A percentile compares a stretch with the other conserved stretches of the same genome.
phyloP scores from a whole-genome alignment of 2,888 invertebrate species.

The Mythimna vitellina region DNA sequence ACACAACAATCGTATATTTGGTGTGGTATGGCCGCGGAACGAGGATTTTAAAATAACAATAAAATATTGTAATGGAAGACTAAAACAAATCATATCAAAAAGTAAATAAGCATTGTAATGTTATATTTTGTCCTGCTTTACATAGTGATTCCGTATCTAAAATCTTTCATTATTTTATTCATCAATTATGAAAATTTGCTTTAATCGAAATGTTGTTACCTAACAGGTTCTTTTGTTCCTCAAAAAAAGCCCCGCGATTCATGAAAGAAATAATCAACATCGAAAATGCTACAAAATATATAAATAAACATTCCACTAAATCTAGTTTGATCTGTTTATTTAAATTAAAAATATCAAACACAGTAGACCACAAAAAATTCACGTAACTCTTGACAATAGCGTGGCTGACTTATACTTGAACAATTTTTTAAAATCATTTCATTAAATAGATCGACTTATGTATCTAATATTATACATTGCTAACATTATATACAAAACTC shows the following conservation, averaged over 20 bases:
- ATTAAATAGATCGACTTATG: slow-evolving; percentile 44
- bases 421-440: slow-evolving; percentile 13
- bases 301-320: slow-evolving; percentile 59
- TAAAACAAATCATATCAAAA: background rate
- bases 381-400: background rate
- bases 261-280: slow-evolving; percentile 50
- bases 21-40: slow-evolving; percentile 74
- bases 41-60: slow-evolving; percentile 3
- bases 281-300: slow-evolving; percentile 61
- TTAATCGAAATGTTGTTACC: slow-evolving; percentile 2
- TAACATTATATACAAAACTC: slow-evolving; percentile 51
- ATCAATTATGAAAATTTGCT: background rate
- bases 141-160: background rate
- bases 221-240: background rate
- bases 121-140: background rate
- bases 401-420: slow-evolving; percentile 34
- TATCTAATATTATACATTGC: slow-evolving; percentile 49
- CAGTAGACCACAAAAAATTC: slow-evolving; percentile 7
- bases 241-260: slow-evolving; percentile 38
- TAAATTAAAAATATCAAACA: slow-evolving; percentile 43
- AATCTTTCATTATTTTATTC: background rate
- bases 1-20: slow-evolving; percentile 73
- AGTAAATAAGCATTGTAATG: background rate
- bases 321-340: slow-evolving; percentile 58
- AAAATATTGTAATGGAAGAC: slow-evolving; percentile 30